Percentiles rank a stretch among this genome's conserved stretches.
Evolutionary conservation across 2,797 vertebrate genomes (phyloP).

Genomic region (Sylvia borin): DNA sequence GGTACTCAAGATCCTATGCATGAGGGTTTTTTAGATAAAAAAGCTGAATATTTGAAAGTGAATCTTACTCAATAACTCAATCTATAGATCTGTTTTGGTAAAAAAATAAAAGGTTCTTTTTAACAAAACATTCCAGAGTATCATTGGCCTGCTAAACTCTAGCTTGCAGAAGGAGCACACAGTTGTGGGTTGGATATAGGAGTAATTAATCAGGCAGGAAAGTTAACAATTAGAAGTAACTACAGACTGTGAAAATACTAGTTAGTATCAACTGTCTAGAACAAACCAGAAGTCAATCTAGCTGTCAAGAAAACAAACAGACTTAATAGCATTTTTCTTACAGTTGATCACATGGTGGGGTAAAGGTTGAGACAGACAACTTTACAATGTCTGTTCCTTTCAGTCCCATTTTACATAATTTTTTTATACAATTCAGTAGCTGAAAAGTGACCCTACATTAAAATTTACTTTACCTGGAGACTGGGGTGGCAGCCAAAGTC

Average conservation of each 20-base stretch:
- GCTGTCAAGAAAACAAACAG: not conserved
- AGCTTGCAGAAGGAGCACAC: not conserved
- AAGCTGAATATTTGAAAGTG: not conserved
- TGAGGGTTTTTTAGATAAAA: not conserved
- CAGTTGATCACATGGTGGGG: not conserved
- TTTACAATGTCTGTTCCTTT: not conserved
- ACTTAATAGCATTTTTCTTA: not conserved
- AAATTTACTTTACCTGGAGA: slow-evolving; percentile 86
- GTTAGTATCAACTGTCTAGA: not conserved
- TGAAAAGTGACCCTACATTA: not conserved
- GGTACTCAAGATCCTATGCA: not conserved
- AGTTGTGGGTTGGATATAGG: rapidly evolving
- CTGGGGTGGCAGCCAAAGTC: slow-evolving; percentile 98
- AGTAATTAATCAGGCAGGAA: not conserved
- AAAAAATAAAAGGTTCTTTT: not conserved
- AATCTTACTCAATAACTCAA: not conserved
- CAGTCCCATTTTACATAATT: not conserved
- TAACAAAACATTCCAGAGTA: not conserved
- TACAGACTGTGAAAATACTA: not conserved
- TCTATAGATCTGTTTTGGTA: not conserved
- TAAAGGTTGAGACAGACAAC: not conserved
- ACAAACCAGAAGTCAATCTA: not conserved
- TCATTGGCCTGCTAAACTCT: not conserved
- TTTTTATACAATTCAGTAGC: not conserved
- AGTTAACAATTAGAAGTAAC: not conserved